These are phyloP conservation scores for Mirounga angustirostris DNA, from an alignment of 2,113 vertebrate species.

Conservation along the genomic window DNA sequence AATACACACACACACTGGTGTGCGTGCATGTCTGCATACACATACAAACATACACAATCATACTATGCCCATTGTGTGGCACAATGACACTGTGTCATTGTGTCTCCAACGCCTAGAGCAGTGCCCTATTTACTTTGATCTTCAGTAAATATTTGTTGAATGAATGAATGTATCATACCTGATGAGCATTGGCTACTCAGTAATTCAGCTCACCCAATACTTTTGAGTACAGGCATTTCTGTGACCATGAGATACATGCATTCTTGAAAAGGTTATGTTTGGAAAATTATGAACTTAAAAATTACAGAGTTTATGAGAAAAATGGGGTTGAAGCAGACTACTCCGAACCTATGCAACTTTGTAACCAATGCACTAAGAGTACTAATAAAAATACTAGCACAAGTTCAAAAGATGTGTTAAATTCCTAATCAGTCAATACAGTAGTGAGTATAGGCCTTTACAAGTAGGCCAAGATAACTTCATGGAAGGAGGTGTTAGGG, in stretches of 20 bases:
- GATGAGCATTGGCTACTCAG: background rate
- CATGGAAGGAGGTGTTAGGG: background rate
- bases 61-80: background rate
- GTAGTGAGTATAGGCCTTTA: background rate
- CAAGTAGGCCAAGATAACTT: background rate
- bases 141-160: background rate
- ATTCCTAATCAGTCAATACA: background rate
- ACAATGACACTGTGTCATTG: background rate
- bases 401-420: background rate
- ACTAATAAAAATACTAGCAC: slow-evolving; percentile 30
- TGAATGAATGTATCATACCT: background rate
- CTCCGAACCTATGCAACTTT: background rate
- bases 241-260: background rate
- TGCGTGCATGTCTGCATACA: rapidly evolving
- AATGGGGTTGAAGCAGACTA: background rate
- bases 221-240: slow-evolving; percentile 34
- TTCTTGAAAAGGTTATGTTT: slow-evolving; percentile 15
- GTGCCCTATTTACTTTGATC: background rate
- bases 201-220: background rate
- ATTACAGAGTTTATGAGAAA: background rate
- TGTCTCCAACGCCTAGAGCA: background rate
- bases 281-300: slow-evolving; percentile 50
- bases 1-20: background rate
- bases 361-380: background rate
- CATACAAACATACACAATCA: background rate